Evolutionary conservation across 35 echinoderm and acorn worm genomes (phyloP).

Genomic region (Heliocidaris tuberculata): DNA sequence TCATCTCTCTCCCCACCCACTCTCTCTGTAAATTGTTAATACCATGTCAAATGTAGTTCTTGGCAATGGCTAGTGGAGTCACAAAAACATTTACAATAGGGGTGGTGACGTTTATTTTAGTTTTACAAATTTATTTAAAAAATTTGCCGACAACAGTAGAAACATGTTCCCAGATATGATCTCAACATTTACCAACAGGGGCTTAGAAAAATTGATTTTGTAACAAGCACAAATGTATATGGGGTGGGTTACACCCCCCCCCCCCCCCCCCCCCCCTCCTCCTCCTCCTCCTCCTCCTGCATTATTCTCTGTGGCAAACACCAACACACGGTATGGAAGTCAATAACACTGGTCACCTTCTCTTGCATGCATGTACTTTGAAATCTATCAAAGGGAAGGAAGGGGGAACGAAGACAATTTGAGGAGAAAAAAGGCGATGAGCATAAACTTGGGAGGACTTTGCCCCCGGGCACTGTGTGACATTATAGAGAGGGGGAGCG

Average conservation of each 20-base stretch:
- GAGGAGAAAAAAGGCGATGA: neutral
- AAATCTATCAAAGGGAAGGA: neutral
- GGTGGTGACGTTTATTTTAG: too few species aligned
- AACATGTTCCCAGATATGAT: too few species aligned
- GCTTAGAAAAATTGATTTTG: too few species aligned
- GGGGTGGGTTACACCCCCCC: neutral
- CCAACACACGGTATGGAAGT: neutral
- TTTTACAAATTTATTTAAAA: too few species aligned
- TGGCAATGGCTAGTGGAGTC: too few species aligned
- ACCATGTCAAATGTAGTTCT: too few species aligned
- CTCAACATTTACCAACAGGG: too few species aligned
- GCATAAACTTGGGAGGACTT: neutral
- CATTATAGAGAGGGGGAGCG: neutral
- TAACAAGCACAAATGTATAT: too few species aligned
- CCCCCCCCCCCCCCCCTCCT: neutral
- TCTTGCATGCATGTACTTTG: neutral
- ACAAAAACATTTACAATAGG: too few species aligned
- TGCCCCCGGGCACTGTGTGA: neutral
- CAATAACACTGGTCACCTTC: neutral
- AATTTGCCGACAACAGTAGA: too few species aligned
- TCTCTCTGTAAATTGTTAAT: too few species aligned
- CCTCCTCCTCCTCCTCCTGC: neutral
- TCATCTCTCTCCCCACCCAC: too few species aligned
- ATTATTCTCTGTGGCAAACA: neutral
- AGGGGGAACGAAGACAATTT: neutral